Percentiles rank a stretch among this genome's conserved stretches.
These are phyloP conservation scores for Lissonota sp. DNA, from an alignment of 2,888 invertebrate genomes.

Conservation along the genomic window DNA sequence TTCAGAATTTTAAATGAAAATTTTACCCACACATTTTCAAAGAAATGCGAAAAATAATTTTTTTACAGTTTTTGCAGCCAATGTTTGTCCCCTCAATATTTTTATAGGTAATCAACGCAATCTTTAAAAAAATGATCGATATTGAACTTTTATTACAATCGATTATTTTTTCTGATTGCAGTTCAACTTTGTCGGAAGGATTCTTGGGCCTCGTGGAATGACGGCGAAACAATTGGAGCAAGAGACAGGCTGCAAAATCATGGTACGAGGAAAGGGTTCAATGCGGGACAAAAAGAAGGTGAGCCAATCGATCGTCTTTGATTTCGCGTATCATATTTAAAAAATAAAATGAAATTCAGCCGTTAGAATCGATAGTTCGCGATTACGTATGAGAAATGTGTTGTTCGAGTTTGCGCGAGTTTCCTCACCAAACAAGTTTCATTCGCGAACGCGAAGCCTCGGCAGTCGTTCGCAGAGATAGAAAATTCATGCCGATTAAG, in stretches of 20 bases:
- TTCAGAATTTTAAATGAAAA: too few relatives aligned
- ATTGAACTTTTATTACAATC: too few relatives aligned
- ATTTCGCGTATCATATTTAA: neutral
- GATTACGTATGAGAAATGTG: conserved; percentile 11
- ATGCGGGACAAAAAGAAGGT: conserved; percentile 99
- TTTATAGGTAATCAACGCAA: too few relatives aligned
- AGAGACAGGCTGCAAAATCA: conserved; percentile 99
- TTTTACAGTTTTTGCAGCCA: too few relatives aligned
- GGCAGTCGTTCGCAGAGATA: neutral
- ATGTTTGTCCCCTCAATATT: too few relatives aligned
- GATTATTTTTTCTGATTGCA: conserved; percentile 86
- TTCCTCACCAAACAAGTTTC: conserved; percentile 21
- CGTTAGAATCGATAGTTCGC: neutral
- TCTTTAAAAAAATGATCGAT: too few relatives aligned
- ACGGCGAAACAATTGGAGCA: conserved; percentile 99
- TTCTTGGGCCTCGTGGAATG: conserved; percentile 99
- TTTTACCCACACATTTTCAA: too few relatives aligned
- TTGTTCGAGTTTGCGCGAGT: neutral
- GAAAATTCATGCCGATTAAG: conserved; percentile 59
- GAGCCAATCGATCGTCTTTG: conserved; percentile 78
- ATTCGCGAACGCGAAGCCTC: conserved; percentile 15
- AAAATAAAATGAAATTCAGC: neutral
- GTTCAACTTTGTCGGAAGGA: conserved; percentile 99
- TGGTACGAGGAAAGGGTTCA: conserved; percentile 99
- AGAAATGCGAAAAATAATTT: too few relatives aligned